Conservation (phyloP, 2,888 invertebrate genomes). For the Phortica magna region DNA sequence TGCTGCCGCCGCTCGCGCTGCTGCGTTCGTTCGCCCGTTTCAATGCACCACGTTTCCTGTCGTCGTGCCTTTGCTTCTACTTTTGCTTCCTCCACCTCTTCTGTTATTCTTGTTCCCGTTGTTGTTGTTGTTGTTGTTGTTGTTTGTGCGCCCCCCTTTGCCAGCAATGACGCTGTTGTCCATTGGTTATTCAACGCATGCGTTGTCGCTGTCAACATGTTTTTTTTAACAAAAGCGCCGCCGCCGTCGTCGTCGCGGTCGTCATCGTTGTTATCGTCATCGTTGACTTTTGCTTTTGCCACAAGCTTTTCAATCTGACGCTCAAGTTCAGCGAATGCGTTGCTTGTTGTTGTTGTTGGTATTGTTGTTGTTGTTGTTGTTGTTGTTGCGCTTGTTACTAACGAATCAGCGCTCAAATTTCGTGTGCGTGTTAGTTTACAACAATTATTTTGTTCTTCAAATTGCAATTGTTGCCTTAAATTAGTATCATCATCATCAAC, state of each 20-base stretch:
- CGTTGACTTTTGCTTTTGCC: background rate
- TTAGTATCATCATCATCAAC: conserved; percentile 37
- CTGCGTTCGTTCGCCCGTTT: conserved; percentile 51
- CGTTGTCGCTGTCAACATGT: conserved; percentile 29
- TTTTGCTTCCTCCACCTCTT: conserved; percentile 46
- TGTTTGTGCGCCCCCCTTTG: conserved; percentile 44
- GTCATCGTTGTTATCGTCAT: background rate
- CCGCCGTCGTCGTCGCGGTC: conserved; percentile 23
- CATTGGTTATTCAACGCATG: conserved; percentile 9
- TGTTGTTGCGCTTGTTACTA: too few species aligned
- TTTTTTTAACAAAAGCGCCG: conserved; percentile 32
- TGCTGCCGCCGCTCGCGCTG: conserved; percentile 44
- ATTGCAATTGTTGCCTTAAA: background rate
- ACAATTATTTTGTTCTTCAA: background rate
- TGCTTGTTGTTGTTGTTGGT: conserved; percentile 30
- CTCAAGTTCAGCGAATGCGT: conserved; percentile 24
- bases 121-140: conserved; percentile 40
- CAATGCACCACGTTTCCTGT: conserved; percentile 20
- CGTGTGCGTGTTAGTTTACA: background rate
- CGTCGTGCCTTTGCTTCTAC: conserved; percentile 33
- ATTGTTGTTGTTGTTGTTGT: conserved; percentile 38
- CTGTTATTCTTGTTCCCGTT: conserved; percentile 53
- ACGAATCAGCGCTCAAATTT: too few species aligned
- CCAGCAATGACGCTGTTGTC: conserved; percentile 59
- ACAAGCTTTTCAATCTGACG: conserved; percentile 14